Evolutionary conservation across 2,888 invertebrate species (phyloP).

Genomic region (Listrodromus nycthemerus): DNA sequence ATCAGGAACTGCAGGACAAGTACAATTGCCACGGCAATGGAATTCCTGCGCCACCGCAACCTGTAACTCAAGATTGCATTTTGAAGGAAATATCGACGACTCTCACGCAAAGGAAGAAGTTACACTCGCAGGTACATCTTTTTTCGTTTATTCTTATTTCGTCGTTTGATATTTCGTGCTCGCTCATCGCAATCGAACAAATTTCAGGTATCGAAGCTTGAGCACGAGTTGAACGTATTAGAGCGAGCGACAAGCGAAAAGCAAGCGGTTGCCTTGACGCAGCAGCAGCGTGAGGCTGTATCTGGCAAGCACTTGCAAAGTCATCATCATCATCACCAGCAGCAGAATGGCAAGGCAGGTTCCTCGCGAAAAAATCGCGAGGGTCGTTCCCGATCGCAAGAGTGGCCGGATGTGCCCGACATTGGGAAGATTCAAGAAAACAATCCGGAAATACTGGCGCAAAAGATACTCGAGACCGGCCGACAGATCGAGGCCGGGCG

Average conservation of each 20-base stretch:
- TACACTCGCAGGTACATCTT: conserved; percentile 90
- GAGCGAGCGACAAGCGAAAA: conserved; percentile 90
- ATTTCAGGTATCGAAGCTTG: conserved; percentile 88
- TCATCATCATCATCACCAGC: conserved; percentile 78
- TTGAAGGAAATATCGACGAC: conserved; percentile 95
- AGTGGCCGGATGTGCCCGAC: conserved; percentile 96
- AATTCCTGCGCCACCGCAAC: conserved; percentile 87
- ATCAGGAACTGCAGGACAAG: conserved; percentile 91
- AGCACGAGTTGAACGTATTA: conserved; percentile 91
- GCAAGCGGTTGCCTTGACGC: conserved; percentile 85
- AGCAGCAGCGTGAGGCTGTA: conserved; percentile 73
- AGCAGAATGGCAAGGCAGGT: conserved; percentile 81
- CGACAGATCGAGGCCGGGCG: conserved; percentile 95
- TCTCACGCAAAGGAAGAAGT: conserved; percentile 92
- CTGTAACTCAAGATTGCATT: conserved; percentile 92
- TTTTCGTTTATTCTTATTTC: not conserved
- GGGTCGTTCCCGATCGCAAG: conserved; percentile 92
- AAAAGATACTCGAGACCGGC: conserved; percentile 95
- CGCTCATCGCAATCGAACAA: not conserved
- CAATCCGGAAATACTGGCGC: conserved; percentile 95
- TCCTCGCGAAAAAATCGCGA: conserved; percentile 89
- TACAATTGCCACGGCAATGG: conserved; percentile 87
- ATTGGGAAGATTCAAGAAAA: conserved; percentile 96
- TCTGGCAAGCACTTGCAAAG: conserved; percentile 74
- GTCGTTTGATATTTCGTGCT: not conserved